These are phyloP conservation scores for Piaya cayana DNA, from an alignment of 2,113 vertebrate species.

Conservation along the genomic window DNA sequence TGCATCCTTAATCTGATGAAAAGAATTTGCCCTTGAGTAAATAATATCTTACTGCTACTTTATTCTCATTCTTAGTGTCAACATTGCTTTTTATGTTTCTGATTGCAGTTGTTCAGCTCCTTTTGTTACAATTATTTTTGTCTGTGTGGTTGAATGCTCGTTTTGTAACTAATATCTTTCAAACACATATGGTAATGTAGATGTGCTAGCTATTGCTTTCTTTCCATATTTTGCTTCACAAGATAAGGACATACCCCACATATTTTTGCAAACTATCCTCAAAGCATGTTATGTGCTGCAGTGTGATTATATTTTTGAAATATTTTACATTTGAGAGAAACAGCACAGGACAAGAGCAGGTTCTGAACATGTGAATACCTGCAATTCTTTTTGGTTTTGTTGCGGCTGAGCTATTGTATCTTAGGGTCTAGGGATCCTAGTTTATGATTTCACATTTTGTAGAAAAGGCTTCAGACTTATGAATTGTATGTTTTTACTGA, in stretches of 20 bases:
- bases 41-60: neutral
- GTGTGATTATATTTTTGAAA: neutral
- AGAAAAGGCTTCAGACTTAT: neutral
- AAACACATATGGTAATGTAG: neutral
- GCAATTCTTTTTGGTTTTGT: neutral
- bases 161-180: neutral
- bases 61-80: neutral
- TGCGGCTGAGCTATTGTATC: neutral
- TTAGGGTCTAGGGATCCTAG: neutral
- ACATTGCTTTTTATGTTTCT: neutral
- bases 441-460: neutral
- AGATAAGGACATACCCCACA: neutral
- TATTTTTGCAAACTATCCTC: neutral
- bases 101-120: neutral
- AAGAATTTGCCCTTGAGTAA: neutral
- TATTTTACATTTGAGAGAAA: neutral
- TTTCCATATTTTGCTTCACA: neutral
- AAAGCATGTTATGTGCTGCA: neutral
- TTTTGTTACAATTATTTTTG: slow-evolving; percentile 6
- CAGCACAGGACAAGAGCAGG: neutral
- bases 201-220: neutral
- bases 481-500: neutral
- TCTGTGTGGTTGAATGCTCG: neutral
- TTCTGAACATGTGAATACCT: neutral
- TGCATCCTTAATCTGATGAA: neutral